Base-by-base conservation (phyloP, 2,888 invertebrate species). In the Andrena chrysosceles region DNA sequence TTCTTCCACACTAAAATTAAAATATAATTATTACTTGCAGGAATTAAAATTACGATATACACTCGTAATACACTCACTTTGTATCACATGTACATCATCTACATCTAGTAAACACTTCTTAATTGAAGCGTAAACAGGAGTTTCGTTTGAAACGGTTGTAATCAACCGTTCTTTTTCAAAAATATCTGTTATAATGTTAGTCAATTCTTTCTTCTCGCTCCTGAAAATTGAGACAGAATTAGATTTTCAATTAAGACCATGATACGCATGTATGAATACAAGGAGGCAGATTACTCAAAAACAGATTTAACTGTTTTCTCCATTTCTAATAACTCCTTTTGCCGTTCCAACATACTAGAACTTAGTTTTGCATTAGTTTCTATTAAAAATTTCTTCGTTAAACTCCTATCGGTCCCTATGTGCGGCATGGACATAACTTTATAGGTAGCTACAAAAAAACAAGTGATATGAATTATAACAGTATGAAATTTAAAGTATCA, bases 1-100 rank as follows among this genome's bases (percentile, higher is more conserved):
- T 48, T 35, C 70, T 87, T 89, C 92, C 92, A 92, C 79, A 88
- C 92, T 92, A 64, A 82, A 90, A 85, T 35, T 66, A 66, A 74
- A 26, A n/a, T 7, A 63, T 29, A 68, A 84, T 74, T 49, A 67
- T 75, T 56, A 60, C 0, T 26, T 52, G 74, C 74, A 33, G 0
- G 13, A 16, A 79, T 29, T 6, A 76, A 77, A 71, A 73, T 26
- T 1, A 3, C 62, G 54, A 49, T 33, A 72, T 73, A 20, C 2
- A 29, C 48, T 59, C 16, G 4, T 26, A 23, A 79, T 2, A 72
- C 16, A 16, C 84, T 85, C 62, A 93, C 93, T 83, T 70, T 86
- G 33, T 73, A 92, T 85, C 70, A 93, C 88, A 68, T 91, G 87
- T 31, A 70, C 62, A 68, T 92, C 87, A 33, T 91, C 88, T 33